Base-by-base conservation (phyloP, 2,888 invertebrate genomes). In the Drosophila kanekoi region DNA sequence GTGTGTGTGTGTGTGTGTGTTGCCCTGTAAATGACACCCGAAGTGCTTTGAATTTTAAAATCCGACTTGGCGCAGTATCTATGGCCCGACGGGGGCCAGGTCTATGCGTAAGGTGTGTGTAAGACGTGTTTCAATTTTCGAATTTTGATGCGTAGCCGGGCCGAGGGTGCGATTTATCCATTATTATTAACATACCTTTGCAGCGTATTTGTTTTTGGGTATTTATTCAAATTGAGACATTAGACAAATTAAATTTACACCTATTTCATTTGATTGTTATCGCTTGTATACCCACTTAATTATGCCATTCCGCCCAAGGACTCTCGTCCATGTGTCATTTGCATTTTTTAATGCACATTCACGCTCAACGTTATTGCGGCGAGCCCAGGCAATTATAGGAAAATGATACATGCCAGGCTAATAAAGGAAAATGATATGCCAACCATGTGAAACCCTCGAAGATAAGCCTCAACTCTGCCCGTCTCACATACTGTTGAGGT, bases 181-280 rank as follows among this genome's bases (percentile, higher is more conserved):
- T 68, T 79, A 72, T 66, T 76, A 67, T 80, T 77, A 76, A 69
- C 74, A 72, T 71, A 62, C 47, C 71, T 66, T 66, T 73, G 51
- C 58, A 44, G 77, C 57, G 54, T 67, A 28, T 28, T 59, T 74
- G 64, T 58, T 72, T 67, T 56, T 51, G 60, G 62, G 62, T 77
- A 89, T 87, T 87, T 89, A 90, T 91, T 91, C 86, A 91, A 90
- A 91, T 90, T 90, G 88, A 90, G 90, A 91, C 90, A 91, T 90
- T 91, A 91, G 88, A 89, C 90, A 90, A 90, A 90, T 91, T 89
- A 89, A 90, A 90, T 90, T 89, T 90, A 86, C 89, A 90, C 90
- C 89, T 90, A 84, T 88, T 89, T 80, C 83, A 71, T 80, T 88
- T 90, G 89, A 90, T 90, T 91, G 90, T 89, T 90, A 89, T 89